Base-by-base conservation (phyloP, 2,113 vertebrate genomes). In the Narcine bancroftii region DNA sequence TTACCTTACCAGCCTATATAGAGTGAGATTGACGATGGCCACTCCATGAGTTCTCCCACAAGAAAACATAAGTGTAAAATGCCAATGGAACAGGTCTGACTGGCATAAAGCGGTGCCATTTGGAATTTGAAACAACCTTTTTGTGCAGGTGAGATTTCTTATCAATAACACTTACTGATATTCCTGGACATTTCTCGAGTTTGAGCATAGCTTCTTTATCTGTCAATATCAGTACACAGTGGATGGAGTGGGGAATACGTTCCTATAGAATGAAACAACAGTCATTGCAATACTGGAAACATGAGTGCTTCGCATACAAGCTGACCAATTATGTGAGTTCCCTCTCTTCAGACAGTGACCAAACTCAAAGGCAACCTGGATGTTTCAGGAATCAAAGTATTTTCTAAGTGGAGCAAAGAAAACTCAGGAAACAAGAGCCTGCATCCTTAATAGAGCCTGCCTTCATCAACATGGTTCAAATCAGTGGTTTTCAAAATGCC, bases 191-290 rank as follows among this genome's bases (percentile, higher is more conserved):
- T 65, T 69, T 96, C 93, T 98, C 97, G 17, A 96, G 95, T 0
- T 95, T 96, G 21, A 95, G 36, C 6, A 93, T 93, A 0, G 94
- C 94, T 92, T 97, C 97, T 95, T 97, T 98, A 89, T 99, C 97
- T 0, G 97, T 96, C 93, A 99, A 93, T 93, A 97, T 94, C 93
- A 99, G 92, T 0, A 97, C 50, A 29, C 94, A 93, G 33, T 96
- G 95, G 92, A 98, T 94, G 50, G 96, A 94, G 93, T 96, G 96
- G 0, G 96, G 96, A 0, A 93, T 92, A 65, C 93, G 10, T 0
- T 93, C 95, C 96, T 97, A 94, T 0, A 2, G 13, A 89, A 92
- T 42, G 94, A n/a, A 93, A 36, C 0, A 11, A 19, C 39, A 47
- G 39, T 69, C 4, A 33, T 91, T 91, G 15, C 69, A 29, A 42